Base-by-base conservation (phyloP, 2,888 invertebrate species). In the Ectemnius continuus region DNA sequence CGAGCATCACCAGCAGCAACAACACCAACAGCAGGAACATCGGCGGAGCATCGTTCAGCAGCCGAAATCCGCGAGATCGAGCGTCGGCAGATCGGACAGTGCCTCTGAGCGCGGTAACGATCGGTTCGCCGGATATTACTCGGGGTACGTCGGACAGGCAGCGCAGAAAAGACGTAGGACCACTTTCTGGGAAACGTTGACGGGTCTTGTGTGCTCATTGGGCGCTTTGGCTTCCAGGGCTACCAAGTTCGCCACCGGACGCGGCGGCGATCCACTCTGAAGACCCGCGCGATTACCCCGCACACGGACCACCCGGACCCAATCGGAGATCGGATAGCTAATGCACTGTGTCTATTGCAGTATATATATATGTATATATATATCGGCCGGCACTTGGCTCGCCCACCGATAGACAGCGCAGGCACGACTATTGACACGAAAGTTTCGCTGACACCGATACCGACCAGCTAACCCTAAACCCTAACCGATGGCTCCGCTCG, bases 181-280 rank as follows among this genome's bases (percentile, higher is more conserved):
- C 47, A 89, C 88, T 45, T 85, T 92, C 68, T 92, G 92, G 91
- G 91, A 92, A 69, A 87, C 91, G 45, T 83, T 92, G n/a, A 90
- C 91, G 1, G 91, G 91, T 11, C 88, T 92, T 59, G 91, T 92
- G 46, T 92, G 91, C 81, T 91, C 91, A 6, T 85, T 92, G 61
- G 91, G 92, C 23, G 89, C 91, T 47, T 85, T 92, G 56, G 91
- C 91, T 8, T 87, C 91, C 16, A 87, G 91, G 71, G 91, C 91
- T 62, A 88, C 91, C 36, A 89, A 91, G 79, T 90, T 89, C 87
- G 89, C 89, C 23, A 86, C 89, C 23, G 82, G 86, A 73, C 79
- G 86, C 14, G 84, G 86, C 16, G 84, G 86, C 16, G 90, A 88
- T 78, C 87, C 86, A 52, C 87, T 88, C 70, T 90, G 85, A 89